Evolutionary conservation across 2,797 vertebrate genomes (phyloP).

Genomic region (Cossypha dichroa): DNA sequence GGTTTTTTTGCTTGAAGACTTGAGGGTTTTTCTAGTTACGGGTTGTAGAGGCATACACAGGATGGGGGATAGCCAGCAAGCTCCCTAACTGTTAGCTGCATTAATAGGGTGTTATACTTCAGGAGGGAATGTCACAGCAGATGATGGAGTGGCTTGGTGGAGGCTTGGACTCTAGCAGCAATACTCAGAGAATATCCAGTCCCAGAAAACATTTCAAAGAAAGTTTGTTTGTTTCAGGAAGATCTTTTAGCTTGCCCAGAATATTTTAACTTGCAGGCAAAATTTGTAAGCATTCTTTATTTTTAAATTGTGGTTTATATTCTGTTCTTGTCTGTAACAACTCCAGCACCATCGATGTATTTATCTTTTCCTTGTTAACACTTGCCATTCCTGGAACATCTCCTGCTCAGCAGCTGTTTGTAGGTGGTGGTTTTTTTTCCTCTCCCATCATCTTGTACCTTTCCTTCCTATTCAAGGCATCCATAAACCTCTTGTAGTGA

Average conservation of each 20-base stretch:
- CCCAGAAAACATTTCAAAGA: slow-evolving; percentile 4
- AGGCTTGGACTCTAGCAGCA: not conserved
- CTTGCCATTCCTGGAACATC: slow-evolving; percentile 30
- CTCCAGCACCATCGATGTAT: not conserved
- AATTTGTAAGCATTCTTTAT: slow-evolving; percentile 53
- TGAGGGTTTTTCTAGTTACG: not conserved
- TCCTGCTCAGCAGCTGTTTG: slow-evolving; percentile 52
- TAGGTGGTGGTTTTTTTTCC: not conserved
- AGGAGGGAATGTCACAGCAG: not conserved
- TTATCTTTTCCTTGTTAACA: slow-evolving; percentile 47
- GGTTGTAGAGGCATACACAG: not conserved
- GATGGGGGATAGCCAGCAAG: not conserved
- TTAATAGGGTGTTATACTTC: not conserved
- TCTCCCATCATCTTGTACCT: slow-evolving; percentile 55
- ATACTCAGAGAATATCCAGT: slow-evolving; percentile 9
- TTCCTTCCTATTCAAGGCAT: slow-evolving; percentile 63
- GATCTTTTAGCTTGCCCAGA: slow-evolving; percentile 27
- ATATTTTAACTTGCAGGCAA: slow-evolving; percentile 40
- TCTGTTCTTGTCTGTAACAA: slow-evolving; percentile 43
- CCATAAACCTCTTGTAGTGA: slow-evolving; percentile 68
- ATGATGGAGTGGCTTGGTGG: not conserved
- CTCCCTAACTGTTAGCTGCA: not conserved
- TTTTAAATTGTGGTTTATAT: slow-evolving; percentile 17
- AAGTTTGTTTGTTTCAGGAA: slow-evolving; percentile 22
- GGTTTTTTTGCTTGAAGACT: not conserved